Evolutionary conservation across 30 jellyfish, hydroid and myxozoan genomes (phyloP).

Genomic region (Chironex yamaguchii): DNA sequence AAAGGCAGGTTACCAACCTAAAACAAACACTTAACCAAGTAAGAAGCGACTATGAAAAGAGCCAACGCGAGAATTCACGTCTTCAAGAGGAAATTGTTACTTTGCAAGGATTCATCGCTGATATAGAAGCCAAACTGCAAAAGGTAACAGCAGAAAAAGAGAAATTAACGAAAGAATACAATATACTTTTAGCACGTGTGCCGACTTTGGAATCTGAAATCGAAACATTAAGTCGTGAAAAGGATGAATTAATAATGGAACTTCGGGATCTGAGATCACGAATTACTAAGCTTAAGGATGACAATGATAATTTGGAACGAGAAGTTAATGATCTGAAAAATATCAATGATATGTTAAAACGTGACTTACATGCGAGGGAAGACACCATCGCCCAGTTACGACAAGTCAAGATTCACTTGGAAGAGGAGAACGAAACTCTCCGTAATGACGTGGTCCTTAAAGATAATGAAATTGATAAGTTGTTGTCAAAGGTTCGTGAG

Average conservation of each 20-base stretch:
- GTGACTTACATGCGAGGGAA: conserved; percentile 80
- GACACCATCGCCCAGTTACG: conserved; percentile 76
- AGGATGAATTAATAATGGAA: conserved; percentile 70
- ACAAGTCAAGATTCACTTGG: conserved; percentile 72
- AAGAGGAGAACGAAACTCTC: conserved; percentile 81
- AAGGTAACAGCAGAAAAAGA: conserved; percentile 82
- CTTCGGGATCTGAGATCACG: conserved; percentile 72
- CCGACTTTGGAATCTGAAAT: conserved; percentile 87
- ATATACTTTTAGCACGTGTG: conserved; percentile 67
- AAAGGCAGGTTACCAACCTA: conserved; percentile 76
- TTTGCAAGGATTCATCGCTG: conserved; percentile 74
- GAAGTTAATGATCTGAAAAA: conserved; percentile 74
- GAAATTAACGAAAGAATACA: conserved; percentile 70
- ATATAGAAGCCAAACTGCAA: conserved; percentile 88
- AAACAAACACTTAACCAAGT: conserved; percentile 81
- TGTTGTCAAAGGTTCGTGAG: conserved; percentile 81
- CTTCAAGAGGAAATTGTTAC: conserved; percentile 87
- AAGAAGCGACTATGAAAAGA: conserved; percentile 85
- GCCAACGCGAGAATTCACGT: conserved; percentile 87
- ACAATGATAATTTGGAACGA: conserved; percentile 67
- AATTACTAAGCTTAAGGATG: conserved; percentile 78
- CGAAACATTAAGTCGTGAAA: conserved; percentile 65
- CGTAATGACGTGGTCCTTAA: conserved; percentile 73
- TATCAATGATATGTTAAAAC: conserved; percentile 73
- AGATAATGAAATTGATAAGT: conserved; percentile 83